Evolutionary conservation across 2,113 vertebrate genomes (phyloP).

Genomic region (Monarcha castaneiventris): DNA sequence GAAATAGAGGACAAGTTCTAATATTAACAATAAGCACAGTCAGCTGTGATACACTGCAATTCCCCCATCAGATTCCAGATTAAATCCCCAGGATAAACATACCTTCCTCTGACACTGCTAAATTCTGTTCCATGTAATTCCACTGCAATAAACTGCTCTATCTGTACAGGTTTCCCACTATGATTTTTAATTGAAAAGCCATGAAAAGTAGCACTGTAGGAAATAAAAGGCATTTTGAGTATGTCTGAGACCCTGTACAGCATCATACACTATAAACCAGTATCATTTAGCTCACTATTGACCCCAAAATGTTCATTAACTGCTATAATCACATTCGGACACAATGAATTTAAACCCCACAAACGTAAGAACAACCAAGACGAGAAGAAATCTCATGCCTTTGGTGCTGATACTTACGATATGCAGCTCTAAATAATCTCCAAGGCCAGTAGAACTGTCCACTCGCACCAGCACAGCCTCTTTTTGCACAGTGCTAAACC

Average conservation of each 20-base stretch:
- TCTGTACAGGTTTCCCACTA: not conserved
- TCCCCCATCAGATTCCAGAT: not conserved
- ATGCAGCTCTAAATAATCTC: constrained; percentile 98
- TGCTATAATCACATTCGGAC: not conserved
- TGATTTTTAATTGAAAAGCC: constrained; percentile 11
- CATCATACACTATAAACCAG: not conserved
- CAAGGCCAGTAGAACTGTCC: constrained; percentile 95
- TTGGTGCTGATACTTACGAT: constrained; percentile 86
- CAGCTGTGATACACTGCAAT: not conserved
- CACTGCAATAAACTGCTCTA: not conserved
- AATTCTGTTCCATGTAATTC: not conserved
- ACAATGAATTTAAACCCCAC: not conserved
- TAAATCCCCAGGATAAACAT: not conserved
- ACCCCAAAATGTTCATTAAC: not conserved
- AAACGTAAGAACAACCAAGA: not conserved
- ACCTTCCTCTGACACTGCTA: not conserved
- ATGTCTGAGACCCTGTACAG: not conserved
- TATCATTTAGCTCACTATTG: not conserved
- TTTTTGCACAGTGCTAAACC: constrained; percentile 96
- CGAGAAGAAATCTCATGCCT: not conserved
- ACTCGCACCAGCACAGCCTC: constrained; percentile 94
- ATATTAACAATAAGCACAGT: constrained; percentile 18
- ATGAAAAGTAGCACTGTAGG: not conserved
- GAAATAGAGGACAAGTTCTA: not conserved
- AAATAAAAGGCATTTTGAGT: not conserved